A percentile compares a stretch with the other conserved stretches of the same genome.
Conservation (phyloP, 1,140 invertebrate genomes). For the Arctopsyche grandis region DNA sequence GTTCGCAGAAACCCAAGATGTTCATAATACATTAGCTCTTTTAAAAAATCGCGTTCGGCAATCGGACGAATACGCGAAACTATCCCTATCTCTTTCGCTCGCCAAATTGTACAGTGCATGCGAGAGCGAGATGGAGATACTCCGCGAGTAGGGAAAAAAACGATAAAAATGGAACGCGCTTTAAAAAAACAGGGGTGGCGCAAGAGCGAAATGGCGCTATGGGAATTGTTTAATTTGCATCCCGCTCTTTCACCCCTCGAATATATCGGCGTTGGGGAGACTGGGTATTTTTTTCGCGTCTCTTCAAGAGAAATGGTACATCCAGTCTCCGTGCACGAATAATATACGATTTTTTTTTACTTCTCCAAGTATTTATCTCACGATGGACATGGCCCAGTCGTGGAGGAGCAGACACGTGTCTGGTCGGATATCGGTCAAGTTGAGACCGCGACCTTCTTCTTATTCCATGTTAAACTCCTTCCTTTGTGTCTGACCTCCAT, state of each 20-base stretch:
- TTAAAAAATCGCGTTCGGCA: slow-evolving; percentile 34
- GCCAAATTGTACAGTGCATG: not conserved
- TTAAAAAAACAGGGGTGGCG: slow-evolving; percentile 42
- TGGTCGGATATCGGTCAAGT: slow-evolving; percentile 9
- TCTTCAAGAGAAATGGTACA: slow-evolving; percentile 40
- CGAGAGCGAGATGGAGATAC: not conserved
- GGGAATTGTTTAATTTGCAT: not conserved
- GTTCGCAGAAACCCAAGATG: slow-evolving; percentile 17
- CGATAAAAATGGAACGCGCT: slow-evolving; percentile 41
- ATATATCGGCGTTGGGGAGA: slow-evolving; percentile 5
- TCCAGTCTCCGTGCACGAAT: slow-evolving; percentile 32
- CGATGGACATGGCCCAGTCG: not conserved
- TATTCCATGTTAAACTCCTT: not conserved
- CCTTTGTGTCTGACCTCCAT: too few species aligned
- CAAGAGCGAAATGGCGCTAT: not conserved
- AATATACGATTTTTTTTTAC: slow-evolving; percentile 19
- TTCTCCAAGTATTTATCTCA: not conserved
- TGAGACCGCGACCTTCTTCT: not conserved
- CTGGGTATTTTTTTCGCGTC: slow-evolving; percentile 36
- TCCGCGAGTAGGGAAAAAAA: slow-evolving; percentile 24
- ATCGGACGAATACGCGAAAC: not conserved
- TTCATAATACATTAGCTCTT: slow-evolving; percentile 46
- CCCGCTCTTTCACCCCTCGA: slow-evolving; percentile 31
- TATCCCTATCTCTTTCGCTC: not conserved
- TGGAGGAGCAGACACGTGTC: slow-evolving; percentile 9